Conservation (phyloP, 2,113 vertebrate genomes). For the Protobothrops mucrosquamatus region DNA sequence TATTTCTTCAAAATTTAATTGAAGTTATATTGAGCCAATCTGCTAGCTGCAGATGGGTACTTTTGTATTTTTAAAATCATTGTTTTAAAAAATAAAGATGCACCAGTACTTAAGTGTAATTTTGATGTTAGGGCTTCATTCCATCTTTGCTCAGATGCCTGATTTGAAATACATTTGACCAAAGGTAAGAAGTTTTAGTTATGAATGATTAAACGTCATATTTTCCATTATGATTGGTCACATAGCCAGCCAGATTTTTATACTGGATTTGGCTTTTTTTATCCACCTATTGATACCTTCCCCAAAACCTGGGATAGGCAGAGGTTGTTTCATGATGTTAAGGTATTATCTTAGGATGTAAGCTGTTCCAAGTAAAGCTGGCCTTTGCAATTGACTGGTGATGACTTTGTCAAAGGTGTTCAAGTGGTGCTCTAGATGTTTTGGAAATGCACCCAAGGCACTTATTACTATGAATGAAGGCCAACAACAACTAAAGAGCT, state of each 20-base stretch:
- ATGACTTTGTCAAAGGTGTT: background rate
- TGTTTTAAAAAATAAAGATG: background rate
- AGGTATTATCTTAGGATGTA: background rate
- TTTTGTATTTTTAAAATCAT: background rate
- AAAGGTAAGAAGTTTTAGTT: background rate
- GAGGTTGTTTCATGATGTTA: background rate
- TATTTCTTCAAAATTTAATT: background rate
- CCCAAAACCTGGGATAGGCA: background rate
- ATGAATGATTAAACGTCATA: background rate
- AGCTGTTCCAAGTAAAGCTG: background rate
- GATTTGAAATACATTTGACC: constrained; percentile 6
- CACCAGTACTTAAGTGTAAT: background rate
- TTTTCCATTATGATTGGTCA: background rate
- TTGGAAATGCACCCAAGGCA: no score
- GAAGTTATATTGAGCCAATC: background rate
- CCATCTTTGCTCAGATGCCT: background rate
- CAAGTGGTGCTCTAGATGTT: no score
- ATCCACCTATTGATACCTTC: background rate
- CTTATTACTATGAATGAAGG: no score
- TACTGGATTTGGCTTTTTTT: background rate
- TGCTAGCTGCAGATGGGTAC: background rate
- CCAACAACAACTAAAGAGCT: no score
- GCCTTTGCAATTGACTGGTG: background rate
- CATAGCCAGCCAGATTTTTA: background rate
- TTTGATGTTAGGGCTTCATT: background rate